phyloP scores from a whole-genome alignment of 2,888 invertebrate genomes.

The Megaustenia siamemsis region DNA sequence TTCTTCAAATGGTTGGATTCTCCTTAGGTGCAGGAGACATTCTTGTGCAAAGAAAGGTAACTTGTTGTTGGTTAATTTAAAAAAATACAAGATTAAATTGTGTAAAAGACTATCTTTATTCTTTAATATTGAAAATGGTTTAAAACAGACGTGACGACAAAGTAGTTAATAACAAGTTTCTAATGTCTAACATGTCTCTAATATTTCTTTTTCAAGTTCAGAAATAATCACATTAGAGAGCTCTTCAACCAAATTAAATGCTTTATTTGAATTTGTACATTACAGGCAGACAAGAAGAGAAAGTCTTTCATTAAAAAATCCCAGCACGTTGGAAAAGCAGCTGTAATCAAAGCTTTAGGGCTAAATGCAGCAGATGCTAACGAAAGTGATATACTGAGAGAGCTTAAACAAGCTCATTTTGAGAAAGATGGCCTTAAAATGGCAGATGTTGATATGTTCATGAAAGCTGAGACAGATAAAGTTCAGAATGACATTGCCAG shows the following conservation, averaged over 20 bases:
- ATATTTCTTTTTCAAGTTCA: too few species aligned
- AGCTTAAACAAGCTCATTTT: constrained; percentile 86
- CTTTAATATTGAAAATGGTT: too few species aligned
- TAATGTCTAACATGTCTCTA: too few species aligned
- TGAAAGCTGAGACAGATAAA: constrained; percentile 87
- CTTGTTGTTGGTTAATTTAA: not conserved
- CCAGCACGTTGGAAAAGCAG: constrained; percentile 84
- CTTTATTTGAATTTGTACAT: not conserved
- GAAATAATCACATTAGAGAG: too few species aligned
- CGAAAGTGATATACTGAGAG: constrained; percentile 83
- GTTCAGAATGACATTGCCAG: constrained; percentile 94
- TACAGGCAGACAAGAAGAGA: constrained; percentile 87
- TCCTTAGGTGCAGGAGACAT: constrained; percentile 97
- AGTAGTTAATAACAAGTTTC: too few species aligned
- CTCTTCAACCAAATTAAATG: not conserved
- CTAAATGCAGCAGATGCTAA: constrained; percentile 81
- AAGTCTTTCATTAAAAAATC: constrained; percentile 83
- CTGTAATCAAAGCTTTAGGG: constrained; percentile 86
- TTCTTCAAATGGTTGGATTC: constrained; percentile 93
- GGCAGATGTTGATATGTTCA: constrained; percentile 89
- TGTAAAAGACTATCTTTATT: too few species aligned
- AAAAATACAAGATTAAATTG: not conserved
- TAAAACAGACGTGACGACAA: too few species aligned
- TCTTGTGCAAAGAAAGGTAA: constrained; percentile 84
- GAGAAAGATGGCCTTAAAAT: constrained; percentile 85